Conservation (phyloP, 2,888 invertebrate genomes). For the Acronicta psi region DNA sequence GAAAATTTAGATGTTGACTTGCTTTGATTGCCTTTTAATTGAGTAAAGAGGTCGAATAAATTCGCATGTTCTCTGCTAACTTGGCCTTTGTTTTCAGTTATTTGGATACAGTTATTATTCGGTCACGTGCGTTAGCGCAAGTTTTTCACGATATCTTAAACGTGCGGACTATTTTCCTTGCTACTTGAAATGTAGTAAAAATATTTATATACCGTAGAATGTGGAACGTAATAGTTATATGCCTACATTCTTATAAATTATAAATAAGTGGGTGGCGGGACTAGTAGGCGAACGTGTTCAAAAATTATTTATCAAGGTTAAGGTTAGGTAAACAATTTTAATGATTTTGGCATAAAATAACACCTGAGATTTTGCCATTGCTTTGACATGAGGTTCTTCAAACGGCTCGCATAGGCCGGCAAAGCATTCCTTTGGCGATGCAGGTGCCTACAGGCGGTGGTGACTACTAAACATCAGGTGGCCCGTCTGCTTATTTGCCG, state of each 20-base stretch:
- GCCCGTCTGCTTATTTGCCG: too few relatives aligned
- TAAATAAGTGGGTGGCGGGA: slow-evolving; percentile 20
- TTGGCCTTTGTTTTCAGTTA: slow-evolving; percentile 51
- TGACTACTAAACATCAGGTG: too few relatives aligned
- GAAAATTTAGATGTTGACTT: slow-evolving; percentile 32
- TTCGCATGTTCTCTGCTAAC: slow-evolving; percentile 44
- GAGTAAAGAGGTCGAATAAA: slow-evolving; percentile 39
- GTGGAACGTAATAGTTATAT: slow-evolving; percentile 11
- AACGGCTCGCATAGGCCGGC: too few relatives aligned
- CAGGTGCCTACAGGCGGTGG: too few relatives aligned
- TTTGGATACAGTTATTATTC: slow-evolving; percentile 39
- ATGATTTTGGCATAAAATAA: neutral
- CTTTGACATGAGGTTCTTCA: too few relatives aligned
- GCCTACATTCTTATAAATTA: slow-evolving; percentile 19
- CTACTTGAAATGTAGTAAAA: slow-evolving; percentile 44
- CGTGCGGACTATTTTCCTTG: slow-evolving; percentile 41
- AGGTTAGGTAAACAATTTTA: neutral
- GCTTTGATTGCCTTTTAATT: slow-evolving; percentile 45
- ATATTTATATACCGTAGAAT: slow-evolving; percentile 39
- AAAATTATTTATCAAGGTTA: slow-evolving; percentile 35
- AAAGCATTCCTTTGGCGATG: too few relatives aligned
- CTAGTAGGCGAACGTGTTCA: slow-evolving; percentile 15
- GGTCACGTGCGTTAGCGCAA: slow-evolving; percentile 36
- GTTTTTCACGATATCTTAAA: slow-evolving; percentile 42
- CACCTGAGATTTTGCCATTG: too few relatives aligned